Evolutionary conservation across 1,140 invertebrate species (phyloP).

Genomic region (Subanguina moxae): DNA sequence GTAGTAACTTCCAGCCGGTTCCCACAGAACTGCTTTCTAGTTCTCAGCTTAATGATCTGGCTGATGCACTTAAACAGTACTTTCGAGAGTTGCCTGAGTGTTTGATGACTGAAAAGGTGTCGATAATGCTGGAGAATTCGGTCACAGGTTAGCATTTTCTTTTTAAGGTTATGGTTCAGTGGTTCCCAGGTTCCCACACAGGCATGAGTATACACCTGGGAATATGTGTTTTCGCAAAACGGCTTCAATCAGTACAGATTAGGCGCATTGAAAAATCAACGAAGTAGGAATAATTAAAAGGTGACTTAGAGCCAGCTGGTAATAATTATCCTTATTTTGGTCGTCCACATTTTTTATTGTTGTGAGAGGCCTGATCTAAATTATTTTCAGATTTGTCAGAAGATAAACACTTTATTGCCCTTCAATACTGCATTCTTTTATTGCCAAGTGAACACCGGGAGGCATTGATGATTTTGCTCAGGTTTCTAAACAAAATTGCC

Average conservation of each 20-base stretch:
- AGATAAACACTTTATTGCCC: constrained; percentile 23
- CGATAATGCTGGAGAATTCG: constrained; percentile 14
- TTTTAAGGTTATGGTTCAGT: too few species aligned
- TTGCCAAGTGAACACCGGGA: constrained; percentile 34
- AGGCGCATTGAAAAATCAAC: too few species aligned
- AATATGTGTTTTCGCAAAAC: too few species aligned
- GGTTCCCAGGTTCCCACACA: too few species aligned
- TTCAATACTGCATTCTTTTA: constrained; percentile 30
- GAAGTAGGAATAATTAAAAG: too few species aligned
- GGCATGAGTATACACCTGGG: too few species aligned
- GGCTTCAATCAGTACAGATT: too few species aligned
- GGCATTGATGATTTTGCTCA: constrained; percentile 21
- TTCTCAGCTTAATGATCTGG: constrained; percentile 29
- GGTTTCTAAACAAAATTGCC: constrained; percentile 21
- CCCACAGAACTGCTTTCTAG: constrained; percentile 17
- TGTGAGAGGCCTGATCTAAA: too few species aligned
- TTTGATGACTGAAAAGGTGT: constrained; percentile 26
- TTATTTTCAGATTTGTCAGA: constrained; percentile 25
- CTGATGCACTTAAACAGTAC: constrained; percentile 35
- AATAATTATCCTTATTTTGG: too few species aligned
- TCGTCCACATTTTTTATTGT: too few species aligned
- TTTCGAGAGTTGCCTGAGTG: constrained; percentile 25
- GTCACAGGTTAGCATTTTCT: neutral
- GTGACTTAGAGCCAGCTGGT: too few species aligned
- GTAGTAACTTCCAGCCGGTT: neutral